A percentile compares a stretch with the other conserved stretches of the same genome.
Evolutionary conservation across 2,888 invertebrate species (phyloP).

Genomic region (Andricus quercusramuli): DNA sequence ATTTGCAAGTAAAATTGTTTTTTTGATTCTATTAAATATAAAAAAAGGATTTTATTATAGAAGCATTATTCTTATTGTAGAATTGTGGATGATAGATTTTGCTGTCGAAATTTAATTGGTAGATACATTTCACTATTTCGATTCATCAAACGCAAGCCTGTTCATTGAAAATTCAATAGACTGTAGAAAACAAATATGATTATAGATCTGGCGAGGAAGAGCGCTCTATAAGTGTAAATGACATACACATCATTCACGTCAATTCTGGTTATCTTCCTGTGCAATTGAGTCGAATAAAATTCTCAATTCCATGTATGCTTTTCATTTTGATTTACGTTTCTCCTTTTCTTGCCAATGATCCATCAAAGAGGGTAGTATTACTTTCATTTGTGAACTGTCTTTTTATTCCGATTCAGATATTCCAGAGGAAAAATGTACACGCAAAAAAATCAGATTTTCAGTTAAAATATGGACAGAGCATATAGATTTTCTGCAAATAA

Average conservation of each 20-base stretch:
- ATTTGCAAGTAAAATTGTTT: too few relatives aligned
- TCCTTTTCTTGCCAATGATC: background rate
- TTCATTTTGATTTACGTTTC: constrained; percentile 12
- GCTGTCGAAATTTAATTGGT: background rate
- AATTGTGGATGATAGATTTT: background rate
- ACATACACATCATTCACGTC: constrained; percentile 29
- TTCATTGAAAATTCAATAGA: constrained; percentile 23
- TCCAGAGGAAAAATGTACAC: too few relatives aligned
- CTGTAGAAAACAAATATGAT: constrained; percentile 16
- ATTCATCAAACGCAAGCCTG: background rate
- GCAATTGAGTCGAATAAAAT: constrained; percentile 25
- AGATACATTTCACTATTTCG: background rate
- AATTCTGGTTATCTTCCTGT: constrained; percentile 27
- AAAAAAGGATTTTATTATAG: too few relatives aligned
- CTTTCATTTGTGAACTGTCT: too few relatives aligned
- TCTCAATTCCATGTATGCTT: constrained; percentile 2
- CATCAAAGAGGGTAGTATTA: background rate
- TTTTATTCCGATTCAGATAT: too few relatives aligned
- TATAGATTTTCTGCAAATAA: too few relatives aligned
- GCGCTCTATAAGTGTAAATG: constrained; percentile 14
- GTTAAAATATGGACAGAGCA: too few relatives aligned
- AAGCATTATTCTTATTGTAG: too few relatives aligned
- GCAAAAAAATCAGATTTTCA: too few relatives aligned
- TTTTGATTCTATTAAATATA: too few relatives aligned
- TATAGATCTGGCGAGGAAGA: background rate